Percentiles rank a stretch among this genome's conserved stretches.
These are phyloP conservation scores for Calliphora vomitoria DNA, from an alignment of 2,888 invertebrate species.

Conservation along the genomic window DNA sequence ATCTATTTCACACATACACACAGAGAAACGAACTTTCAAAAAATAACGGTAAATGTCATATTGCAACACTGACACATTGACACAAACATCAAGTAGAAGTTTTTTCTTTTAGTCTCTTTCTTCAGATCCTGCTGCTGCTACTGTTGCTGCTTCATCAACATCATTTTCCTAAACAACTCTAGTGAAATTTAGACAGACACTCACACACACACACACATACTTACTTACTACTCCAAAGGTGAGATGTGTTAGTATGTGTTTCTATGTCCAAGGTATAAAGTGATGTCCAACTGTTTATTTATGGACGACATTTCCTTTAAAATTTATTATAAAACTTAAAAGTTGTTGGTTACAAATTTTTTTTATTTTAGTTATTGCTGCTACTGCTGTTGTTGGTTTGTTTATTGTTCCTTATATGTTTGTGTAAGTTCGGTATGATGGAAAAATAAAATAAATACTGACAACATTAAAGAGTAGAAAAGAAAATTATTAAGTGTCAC, in stretches of 20 bases:
- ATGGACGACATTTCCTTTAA: conserved; percentile 73
- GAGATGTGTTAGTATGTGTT: conserved; percentile 40
- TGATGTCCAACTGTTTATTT: conserved; percentile 71
- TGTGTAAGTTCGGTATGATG: conserved; percentile 75
- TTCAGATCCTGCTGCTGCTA: conserved; percentile 26
- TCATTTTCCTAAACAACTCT: conserved; percentile 64
- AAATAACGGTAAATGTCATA: conserved; percentile 67
- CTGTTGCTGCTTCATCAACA: conserved; percentile 55
- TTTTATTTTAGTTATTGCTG: conserved; percentile 39
- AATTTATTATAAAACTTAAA: conserved; percentile 81
- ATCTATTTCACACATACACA: neutral
- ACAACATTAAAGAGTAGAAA: conserved; percentile 83
- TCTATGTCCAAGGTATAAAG: conserved; percentile 55
- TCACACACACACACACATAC: conserved; percentile 28
- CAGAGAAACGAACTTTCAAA: conserved; percentile 2
- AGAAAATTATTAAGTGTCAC: conserved; percentile 85
- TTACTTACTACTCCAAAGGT: conserved; percentile 34
- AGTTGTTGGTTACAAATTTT: conserved; percentile 77
- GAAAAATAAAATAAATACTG: conserved; percentile 84
- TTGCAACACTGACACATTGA: conserved; percentile 73
- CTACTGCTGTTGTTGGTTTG: conserved; percentile 18
- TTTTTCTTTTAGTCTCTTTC: conserved; percentile 43
- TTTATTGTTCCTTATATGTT: conserved; percentile 37
- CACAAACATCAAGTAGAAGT: conserved; percentile 69
- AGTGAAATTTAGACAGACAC: conserved; percentile 23